phyloP scores from a whole-genome alignment of 2,888 invertebrate genomes.

The Calliphora vomitoria region DNA sequence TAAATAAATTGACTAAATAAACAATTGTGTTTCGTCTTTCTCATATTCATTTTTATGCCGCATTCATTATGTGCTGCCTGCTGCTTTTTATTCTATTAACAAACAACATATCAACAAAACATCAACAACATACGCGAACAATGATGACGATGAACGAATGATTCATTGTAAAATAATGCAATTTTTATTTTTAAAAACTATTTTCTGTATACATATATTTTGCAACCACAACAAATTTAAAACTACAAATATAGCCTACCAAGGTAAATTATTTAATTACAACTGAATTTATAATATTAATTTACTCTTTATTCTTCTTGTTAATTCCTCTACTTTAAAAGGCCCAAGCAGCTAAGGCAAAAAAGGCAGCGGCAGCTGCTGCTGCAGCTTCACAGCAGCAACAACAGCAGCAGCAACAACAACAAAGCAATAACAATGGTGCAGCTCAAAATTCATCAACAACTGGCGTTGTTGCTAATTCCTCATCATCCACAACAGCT shows the following conservation, averaged over 20 bases:
- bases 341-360: constrained; percentile 84
- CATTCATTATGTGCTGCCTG: constrained; percentile 36
- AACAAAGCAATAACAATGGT: constrained; percentile 71
- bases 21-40: constrained; percentile 46
- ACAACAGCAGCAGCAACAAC: constrained; percentile 75
- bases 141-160: constrained; percentile 49
- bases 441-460: constrained; percentile 66
- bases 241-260: constrained; percentile 77
- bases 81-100: constrained; percentile 39
- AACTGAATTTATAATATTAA: constrained; percentile 28
- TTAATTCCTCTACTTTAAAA: constrained; percentile 71
- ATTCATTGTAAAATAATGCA: constrained; percentile 54
- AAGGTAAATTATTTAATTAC: constrained; percentile 78
- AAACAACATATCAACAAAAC: constrained; percentile 53
- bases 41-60: constrained; percentile 39
- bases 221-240: constrained; percentile 53
- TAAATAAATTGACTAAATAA: constrained; percentile 25
- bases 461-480: constrained; percentile 57
- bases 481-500: constrained; percentile 68
- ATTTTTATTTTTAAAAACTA: constrained; percentile 31
- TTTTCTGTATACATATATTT: constrained; percentile 26
- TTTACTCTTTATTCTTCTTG: not conserved
- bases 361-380: constrained; percentile 82
- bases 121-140: constrained; percentile 47
- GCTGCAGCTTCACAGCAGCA: constrained; percentile 80